Evolutionary conservation across 2,113 vertebrate species (phyloP).

Genomic region (Ia io): DNA sequence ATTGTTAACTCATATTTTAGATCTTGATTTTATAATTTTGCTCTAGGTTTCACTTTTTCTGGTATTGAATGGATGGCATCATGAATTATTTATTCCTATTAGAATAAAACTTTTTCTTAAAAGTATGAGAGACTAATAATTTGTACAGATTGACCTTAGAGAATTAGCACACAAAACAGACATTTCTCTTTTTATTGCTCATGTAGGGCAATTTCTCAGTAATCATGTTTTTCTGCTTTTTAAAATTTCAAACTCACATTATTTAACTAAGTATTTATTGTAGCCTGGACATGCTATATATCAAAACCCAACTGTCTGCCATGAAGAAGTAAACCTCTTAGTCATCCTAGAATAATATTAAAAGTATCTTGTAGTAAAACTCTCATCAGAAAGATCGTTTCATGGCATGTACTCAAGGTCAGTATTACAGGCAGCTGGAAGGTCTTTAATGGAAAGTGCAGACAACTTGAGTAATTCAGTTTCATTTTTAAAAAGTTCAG

Average conservation of each 20-base stretch:
- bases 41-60: background rate
- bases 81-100: constrained; percentile 23
- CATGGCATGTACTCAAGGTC: background rate
- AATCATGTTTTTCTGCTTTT: background rate
- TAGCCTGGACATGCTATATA: background rate
- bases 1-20: background rate
- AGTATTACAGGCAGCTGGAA: background rate
- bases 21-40: constrained; percentile 2
- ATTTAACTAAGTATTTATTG: constrained; percentile 11
- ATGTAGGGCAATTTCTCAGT: background rate
- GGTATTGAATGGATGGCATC: background rate
- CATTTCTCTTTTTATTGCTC: background rate
- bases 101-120: constrained; percentile 27
- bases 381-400: background rate
- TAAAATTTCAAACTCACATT: background rate
- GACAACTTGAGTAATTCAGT: background rate
- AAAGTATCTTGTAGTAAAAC: constrained; percentile 29
- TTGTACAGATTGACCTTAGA: background rate
- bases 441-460: constrained; percentile 2
- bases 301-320: background rate
- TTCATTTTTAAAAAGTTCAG: background rate
- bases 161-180: background rate
- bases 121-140: background rate
- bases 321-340: background rate
- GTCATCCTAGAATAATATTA: background rate